Base-by-base conservation (phyloP, 2,797 vertebrate genomes). In the Enteromius argenteus region DNA sequence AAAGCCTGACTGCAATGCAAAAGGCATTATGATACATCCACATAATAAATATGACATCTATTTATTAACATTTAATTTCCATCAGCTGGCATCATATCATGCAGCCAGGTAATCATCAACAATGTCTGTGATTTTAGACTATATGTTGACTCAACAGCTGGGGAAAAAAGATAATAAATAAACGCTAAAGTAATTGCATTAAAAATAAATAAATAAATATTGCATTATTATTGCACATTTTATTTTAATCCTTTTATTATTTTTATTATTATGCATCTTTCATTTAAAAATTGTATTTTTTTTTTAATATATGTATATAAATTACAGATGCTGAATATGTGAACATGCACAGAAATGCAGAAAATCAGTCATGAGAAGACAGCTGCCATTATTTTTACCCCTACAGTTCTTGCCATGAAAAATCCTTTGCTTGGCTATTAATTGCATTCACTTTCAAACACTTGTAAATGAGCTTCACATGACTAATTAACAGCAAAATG, bases 391-490 rank as follows among this genome's bases (percentile, higher is more conserved):
- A 19, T 35, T 76, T 86, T 51, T 66, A 76, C 49, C 17, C 27
- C 30, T 13, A 21, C 23, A 68, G 17, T 68, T n/a, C 35, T n/a
- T 67, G 46, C 72, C 46, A 42, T 76, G 49, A 19, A 51, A 68
- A 83, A 77, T 76, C 23, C 9, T 42, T 11, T 5, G 35, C 60
- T 75, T 58, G 73, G 46, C 72, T 77, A 56, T 77, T 44, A 56
- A 69, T 83, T 76, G 11, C 44, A 27, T 56, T 58, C 17, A 2
- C 85, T 79, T 73, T 62, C 58, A 35, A 76, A 69, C 71, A 60
- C 37, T 64, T 86, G 51, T 84, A 71, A 86, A 83, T 86, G 58
- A 86, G 68, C 68, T 79, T 39, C 42, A 69, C 32, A 49, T 72
- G 21, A 78, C 80, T 82, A 74, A 84, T 58, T 84, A 73, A 75